phyloP scores from a whole-genome alignment of 2,888 invertebrate species.

The Drosophila tanythrix region DNA sequence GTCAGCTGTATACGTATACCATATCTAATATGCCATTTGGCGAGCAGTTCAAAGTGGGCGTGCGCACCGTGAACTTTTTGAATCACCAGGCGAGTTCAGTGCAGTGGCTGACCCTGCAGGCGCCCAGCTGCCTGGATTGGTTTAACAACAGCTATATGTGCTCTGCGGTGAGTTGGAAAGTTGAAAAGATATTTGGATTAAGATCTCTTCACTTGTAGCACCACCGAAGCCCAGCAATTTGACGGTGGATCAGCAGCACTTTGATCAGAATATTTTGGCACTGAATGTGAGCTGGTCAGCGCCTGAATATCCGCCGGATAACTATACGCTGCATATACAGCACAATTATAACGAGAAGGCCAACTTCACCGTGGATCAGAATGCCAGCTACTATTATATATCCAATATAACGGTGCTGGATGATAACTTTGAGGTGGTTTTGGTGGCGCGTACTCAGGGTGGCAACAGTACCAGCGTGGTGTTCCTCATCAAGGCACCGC shows the following conservation, averaged over 20 bases:
- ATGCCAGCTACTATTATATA: slow-evolving; percentile 62
- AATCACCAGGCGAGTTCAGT: slow-evolving; percentile 80
- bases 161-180: slow-evolving; percentile 85
- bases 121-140: slow-evolving; percentile 86
- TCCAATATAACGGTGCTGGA: slow-evolving; percentile 71
- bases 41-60: slow-evolving; percentile 84
- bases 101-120: slow-evolving; percentile 81
- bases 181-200: too few species aligned
- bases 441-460: slow-evolving; percentile 79
- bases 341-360: slow-evolving; percentile 45
- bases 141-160: slow-evolving; percentile 85
- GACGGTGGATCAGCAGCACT: slow-evolving; percentile 67
- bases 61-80: slow-evolving; percentile 83
- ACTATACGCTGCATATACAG: slow-evolving; percentile 84
- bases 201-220: slow-evolving; percentile 68
- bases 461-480: slow-evolving; percentile 46
- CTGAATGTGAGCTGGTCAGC: slow-evolving; percentile 85
- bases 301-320: slow-evolving; percentile 85
- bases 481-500: slow-evolving; percentile 42
- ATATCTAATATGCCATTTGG: slow-evolving; percentile 84
- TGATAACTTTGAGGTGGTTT: slow-evolving; percentile 73
- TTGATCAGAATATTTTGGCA: slow-evolving; percentile 82
- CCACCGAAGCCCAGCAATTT: slow-evolving; percentile 84
- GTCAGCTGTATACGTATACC: slow-evolving; percentile 81
- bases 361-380: slow-evolving; percentile 41